A percentile compares a stretch with the other conserved stretches of the same genome.
These are phyloP conservation scores for Leuciscus waleckii DNA, from an alignment of 2,797 vertebrate genomes.

Conservation along the genomic window DNA sequence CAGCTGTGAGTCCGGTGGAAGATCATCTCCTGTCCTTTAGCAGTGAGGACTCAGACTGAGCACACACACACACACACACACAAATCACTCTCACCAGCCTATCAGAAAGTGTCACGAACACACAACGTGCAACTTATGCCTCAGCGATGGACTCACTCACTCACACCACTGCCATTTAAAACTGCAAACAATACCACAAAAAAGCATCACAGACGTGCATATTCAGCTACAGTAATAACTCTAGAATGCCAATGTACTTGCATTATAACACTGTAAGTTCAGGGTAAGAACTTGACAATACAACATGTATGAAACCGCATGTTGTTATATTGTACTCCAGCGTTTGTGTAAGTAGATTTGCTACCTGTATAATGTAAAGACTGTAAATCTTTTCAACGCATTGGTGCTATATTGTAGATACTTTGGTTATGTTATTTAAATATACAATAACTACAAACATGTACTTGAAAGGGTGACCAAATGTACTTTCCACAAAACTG, in stretches of 20 bases:
- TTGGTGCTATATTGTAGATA: conserved; percentile 37
- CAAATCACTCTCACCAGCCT: conserved; percentile 19
- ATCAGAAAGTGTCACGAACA: conserved; percentile 28
- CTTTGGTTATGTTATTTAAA: conserved; percentile 14
- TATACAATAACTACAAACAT: background rate
- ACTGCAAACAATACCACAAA: background rate
- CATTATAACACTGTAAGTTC: conserved; percentile 15
- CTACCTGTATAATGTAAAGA: conserved; percentile 18
- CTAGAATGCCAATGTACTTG: conserved; percentile 14
- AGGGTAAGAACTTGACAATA: conserved; percentile 5
- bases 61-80: conserved; percentile 35
- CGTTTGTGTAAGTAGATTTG: conserved; percentile 3
- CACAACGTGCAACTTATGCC: background rate
- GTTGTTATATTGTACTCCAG: conserved; percentile 3
- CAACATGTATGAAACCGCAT: conserved; percentile 8
- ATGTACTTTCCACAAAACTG: conserved; percentile 4
- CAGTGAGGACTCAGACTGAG: conserved; percentile 61
- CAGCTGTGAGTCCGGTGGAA: conserved; percentile 73
- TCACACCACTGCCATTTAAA: conserved; percentile 30
- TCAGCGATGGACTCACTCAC: conserved; percentile 23
- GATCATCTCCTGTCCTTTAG: conserved; percentile 57
- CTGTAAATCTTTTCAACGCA: background rate
- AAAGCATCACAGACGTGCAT: background rate
- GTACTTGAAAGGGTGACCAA: conserved; percentile 24
- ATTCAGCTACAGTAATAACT: conserved; percentile 19